Evolutionary conservation across 2,113 vertebrate species (phyloP).

Genomic region (Callorhinus ursinus): DNA sequence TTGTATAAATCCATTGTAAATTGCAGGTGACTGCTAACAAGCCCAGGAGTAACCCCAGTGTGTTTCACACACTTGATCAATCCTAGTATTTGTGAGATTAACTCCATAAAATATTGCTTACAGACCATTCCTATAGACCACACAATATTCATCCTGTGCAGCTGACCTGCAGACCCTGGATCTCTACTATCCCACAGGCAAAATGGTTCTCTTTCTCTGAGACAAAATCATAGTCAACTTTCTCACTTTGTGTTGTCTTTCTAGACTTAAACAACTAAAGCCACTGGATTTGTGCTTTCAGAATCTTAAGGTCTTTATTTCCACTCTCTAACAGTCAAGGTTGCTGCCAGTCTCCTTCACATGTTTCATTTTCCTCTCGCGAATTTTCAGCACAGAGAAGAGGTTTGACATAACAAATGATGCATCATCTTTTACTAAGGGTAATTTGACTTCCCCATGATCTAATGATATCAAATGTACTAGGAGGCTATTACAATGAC

Average conservation of each 20-base stretch:
- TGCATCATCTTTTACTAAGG: not conserved
- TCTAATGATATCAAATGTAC: not conserved
- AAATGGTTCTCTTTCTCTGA: not conserved
- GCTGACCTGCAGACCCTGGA: not conserved
- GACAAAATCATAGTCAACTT: not conserved
- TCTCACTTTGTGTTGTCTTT: not conserved
- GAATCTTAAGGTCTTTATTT: constrained; percentile 14
- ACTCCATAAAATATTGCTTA: not conserved
- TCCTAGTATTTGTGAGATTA: not conserved
- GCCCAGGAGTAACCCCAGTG: not conserved
- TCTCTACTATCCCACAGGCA: not conserved
- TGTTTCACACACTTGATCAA: not conserved
- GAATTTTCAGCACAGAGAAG: not conserved
- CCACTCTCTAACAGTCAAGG: not conserved
- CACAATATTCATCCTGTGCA: not conserved
- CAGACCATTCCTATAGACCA: not conserved
- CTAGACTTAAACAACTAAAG: not conserved
- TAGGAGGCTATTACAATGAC: not conserved
- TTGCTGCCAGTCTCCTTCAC: not conserved
- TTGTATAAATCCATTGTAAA: not conserved
- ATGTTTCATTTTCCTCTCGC: not conserved
- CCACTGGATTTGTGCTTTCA: not conserved
- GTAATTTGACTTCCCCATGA: not conserved
- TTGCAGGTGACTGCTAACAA: not conserved
- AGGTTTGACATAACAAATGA: not conserved